phyloP scores from a whole-genome alignment of 2,113 vertebrate genomes.

The Ammodytes dubius region DNA sequence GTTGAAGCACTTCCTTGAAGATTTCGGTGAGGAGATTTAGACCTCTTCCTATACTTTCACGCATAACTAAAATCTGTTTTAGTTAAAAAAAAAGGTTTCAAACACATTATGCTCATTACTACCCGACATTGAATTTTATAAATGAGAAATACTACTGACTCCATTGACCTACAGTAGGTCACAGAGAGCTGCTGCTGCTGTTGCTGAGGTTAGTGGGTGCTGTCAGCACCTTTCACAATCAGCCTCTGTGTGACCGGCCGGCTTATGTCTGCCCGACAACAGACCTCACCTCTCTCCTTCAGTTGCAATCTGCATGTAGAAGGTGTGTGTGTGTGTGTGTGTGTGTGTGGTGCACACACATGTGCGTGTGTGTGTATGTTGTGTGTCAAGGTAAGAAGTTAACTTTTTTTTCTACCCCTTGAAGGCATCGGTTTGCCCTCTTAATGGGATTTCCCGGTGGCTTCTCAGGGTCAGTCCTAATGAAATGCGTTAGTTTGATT shows the following conservation, averaged over 20 bases:
- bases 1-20: not conserved
- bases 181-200: slow-evolving; percentile 41
- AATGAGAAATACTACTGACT: slow-evolving; percentile 9
- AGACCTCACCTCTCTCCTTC: slow-evolving; percentile 65
- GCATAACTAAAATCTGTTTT: not conserved
- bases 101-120: not conserved
- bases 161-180: slow-evolving; percentile 1
- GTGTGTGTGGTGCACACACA: slow-evolving; percentile 1
- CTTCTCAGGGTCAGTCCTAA: slow-evolving; percentile 28
- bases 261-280: slow-evolving; percentile 44
- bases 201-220: slow-evolving; percentile 25
- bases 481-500: not conserved
- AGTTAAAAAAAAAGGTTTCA: not conserved
- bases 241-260: slow-evolving; percentile 60
- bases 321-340: slow-evolving; percentile 19
- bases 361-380: slow-evolving; percentile 22
- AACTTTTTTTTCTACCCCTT: slow-evolving; percentile 48
- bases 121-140: not conserved
- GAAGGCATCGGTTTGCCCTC: slow-evolving; percentile 40
- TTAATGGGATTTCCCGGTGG: slow-evolving; percentile 21
- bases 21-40: not conserved
- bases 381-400: slow-evolving; percentile 60
- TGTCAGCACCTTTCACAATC: slow-evolving; percentile 71
- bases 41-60: not conserved
- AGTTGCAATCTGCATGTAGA: slow-evolving; percentile 15